Evolutionary conservation across 2,888 invertebrate species (phyloP).

Genomic region (Pollenia labialis): DNA sequence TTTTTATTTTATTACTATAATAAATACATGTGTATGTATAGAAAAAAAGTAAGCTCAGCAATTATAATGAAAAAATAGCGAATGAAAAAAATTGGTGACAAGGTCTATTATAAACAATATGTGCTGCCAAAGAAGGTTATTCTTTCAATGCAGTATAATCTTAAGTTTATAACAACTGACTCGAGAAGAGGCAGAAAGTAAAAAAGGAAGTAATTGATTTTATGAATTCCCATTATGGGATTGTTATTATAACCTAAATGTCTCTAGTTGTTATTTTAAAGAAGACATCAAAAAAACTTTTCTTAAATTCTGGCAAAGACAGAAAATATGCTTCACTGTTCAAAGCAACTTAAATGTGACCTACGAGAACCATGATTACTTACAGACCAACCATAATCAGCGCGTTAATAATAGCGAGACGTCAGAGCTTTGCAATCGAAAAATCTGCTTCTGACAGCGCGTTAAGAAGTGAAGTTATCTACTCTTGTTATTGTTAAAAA

Average conservation of each 20-base stretch:
- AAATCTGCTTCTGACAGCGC: too few species aligned
- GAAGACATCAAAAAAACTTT: neutral
- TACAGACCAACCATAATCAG: too few species aligned
- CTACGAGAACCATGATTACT: too few species aligned
- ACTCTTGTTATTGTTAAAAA: too few species aligned
- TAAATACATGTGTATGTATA: conserved; percentile 24
- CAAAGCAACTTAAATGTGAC: too few species aligned
- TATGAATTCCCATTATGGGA: too few species aligned
- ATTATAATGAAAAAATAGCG: conserved; percentile 23
- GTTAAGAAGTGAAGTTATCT: too few species aligned
- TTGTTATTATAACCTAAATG: too few species aligned
- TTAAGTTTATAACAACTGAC: neutral
- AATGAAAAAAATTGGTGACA: conserved; percentile 52
- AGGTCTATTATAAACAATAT: conserved; percentile 53
- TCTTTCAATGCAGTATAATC: conserved; percentile 13
- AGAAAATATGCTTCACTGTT: neutral
- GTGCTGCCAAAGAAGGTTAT: conserved; percentile 12
- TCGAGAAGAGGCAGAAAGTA: neutral
- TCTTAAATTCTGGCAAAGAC: neutral
- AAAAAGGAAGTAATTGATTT: too few species aligned
- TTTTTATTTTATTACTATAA: conserved; percentile 45
- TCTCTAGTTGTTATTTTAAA: neutral
- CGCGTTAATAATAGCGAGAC: too few species aligned
- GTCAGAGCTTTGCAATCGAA: too few species aligned
- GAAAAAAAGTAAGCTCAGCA: conserved; percentile 33